Percentiles rank a stretch among this genome's conserved stretches.
phyloP scores from a whole-genome alignment of 2,797 vertebrate species.

The Coregonus ussuriensis region DNA sequence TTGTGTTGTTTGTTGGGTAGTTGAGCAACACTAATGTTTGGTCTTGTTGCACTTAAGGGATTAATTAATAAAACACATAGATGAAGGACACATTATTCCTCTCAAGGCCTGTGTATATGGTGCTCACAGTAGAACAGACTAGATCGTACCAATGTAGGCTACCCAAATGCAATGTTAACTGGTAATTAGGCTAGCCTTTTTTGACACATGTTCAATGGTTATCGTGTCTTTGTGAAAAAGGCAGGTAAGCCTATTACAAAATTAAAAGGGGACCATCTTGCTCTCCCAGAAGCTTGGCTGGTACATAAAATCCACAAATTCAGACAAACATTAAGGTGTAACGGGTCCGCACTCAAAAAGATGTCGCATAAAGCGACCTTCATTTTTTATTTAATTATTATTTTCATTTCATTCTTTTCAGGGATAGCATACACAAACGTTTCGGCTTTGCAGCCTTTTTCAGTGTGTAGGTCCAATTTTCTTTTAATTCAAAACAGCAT shows the following conservation, averaged over 20 bases:
- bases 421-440: no score
- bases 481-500: no score
- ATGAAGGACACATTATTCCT: neutral
- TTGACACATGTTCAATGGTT: no score
- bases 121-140: conserved; percentile 6
- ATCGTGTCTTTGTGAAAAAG: neutral
- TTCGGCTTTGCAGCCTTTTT: no score
- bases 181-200: neutral
- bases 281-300: no score
- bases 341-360: no score
- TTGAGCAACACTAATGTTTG: conserved; percentile 28
- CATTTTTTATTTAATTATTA: no score
- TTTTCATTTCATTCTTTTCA: no score
- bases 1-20: conserved; percentile 27
- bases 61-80: conserved; percentile 28
- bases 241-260: neutral
- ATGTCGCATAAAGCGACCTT: no score
- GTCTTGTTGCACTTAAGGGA: conserved; percentile 27
- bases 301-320: no score
- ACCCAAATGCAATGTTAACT: neutral
- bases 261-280: neutral
- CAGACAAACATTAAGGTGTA: no score
- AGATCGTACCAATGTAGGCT: neutral
- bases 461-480: no score
- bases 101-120: conserved; percentile 18